These are phyloP conservation scores for Lagodon rhomboides DNA, from an alignment of 2,797 vertebrate genomes.

Conservation along the genomic window DNA sequence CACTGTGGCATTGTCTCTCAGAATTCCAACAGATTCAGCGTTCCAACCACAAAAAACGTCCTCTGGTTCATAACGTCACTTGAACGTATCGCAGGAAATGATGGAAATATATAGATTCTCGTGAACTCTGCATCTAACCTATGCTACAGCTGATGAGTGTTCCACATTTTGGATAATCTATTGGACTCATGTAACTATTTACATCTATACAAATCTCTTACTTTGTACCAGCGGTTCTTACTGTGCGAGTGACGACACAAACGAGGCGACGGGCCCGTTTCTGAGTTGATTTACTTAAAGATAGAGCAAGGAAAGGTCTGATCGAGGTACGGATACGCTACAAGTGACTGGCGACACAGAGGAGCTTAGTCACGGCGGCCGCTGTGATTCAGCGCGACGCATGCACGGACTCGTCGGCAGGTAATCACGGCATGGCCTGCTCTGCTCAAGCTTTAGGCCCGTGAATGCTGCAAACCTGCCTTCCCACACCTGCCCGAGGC, in stretches of 20 bases:
- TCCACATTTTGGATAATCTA: too few relatives aligned
- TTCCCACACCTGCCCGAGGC: constrained; percentile 79
- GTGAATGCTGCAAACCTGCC: constrained; percentile 77
- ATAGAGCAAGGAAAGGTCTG: background rate
- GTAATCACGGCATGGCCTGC: constrained; percentile 56
- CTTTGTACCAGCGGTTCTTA: background rate
- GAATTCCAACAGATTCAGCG: background rate
- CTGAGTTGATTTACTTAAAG: background rate
- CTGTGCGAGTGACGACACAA: background rate
- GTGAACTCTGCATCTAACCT: background rate
- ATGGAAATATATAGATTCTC: background rate
- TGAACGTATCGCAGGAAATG: background rate
- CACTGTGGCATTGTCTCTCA: too few relatives aligned
- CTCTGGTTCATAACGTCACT: background rate
- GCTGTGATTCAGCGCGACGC: constrained; percentile 71
- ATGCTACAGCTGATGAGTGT: too few relatives aligned
- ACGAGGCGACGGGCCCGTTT: background rate
- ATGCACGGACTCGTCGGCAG: constrained; percentile 72
- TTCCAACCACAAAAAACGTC: background rate
- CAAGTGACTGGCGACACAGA: constrained; percentile 41
- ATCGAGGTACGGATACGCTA: constrained; percentile 1
- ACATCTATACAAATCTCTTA: too few relatives aligned
- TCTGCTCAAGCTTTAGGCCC: constrained; percentile 44
- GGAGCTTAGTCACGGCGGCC: constrained; percentile 64
- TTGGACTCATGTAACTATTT: too few relatives aligned